phyloP scores from a whole-genome alignment of 1,140 invertebrate genomes.

The Carcinoscorpius rotundicauda region DNA sequence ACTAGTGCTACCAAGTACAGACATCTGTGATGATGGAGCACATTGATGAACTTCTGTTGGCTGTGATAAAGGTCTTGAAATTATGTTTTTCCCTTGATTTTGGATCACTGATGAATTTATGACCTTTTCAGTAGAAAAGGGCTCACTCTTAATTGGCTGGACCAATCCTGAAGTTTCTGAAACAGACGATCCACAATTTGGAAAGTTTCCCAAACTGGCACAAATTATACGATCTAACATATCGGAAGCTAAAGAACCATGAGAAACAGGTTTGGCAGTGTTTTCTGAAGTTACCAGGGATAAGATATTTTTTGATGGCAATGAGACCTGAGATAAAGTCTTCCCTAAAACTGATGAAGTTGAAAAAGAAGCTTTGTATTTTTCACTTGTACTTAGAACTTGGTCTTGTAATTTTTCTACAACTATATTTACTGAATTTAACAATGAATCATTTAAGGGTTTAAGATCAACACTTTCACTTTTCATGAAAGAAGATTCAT shows the following conservation, averaged over 20 bases:
- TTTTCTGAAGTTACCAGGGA: too few species aligned
- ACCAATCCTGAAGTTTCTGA: background rate
- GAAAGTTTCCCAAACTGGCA: conserved; percentile 22
- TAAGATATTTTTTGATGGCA: too few species aligned
- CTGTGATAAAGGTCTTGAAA: background rate
- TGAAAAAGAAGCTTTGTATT: too few species aligned
- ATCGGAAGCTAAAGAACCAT: conserved; percentile 18
- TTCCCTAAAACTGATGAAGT: too few species aligned
- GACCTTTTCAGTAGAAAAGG: background rate
- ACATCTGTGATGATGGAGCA: background rate
- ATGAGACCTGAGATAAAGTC: too few species aligned
- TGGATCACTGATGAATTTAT: background rate
- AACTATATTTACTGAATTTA: too few species aligned
- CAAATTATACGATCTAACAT: conserved; percentile 23
- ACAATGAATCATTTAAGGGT: too few species aligned
- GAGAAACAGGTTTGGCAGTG: background rate
- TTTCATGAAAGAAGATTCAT: too few species aligned
- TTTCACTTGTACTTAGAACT: too few species aligned
- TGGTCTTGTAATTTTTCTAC: too few species aligned
- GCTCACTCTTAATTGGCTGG: background rate
- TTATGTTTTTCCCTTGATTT: background rate
- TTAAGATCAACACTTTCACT: too few species aligned
- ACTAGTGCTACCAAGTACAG: background rate
- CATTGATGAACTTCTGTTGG: background rate
- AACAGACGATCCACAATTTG: conserved; percentile 19